Conservation (phyloP, 2,888 invertebrate species). For the Heteromyza rotundicornis region DNA sequence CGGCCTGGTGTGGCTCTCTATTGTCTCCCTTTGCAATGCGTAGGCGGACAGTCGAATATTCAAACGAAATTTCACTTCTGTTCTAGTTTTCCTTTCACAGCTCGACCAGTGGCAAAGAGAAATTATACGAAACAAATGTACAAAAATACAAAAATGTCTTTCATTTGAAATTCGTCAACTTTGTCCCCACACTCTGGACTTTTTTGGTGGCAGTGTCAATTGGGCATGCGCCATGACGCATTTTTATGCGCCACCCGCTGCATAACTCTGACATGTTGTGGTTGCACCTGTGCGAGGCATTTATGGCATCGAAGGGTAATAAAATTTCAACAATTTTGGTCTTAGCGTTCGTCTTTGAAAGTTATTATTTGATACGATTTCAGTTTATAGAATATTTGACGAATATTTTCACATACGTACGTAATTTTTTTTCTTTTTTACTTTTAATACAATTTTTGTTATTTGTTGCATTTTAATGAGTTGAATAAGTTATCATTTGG, state of each 20-base stretch:
- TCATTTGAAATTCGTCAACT: background rate
- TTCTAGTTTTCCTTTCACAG: constrained; percentile 50
- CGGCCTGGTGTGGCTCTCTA: background rate
- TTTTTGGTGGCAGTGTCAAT: background rate
- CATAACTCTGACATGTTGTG: too few relatives aligned
- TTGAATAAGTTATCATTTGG: too few relatives aligned
- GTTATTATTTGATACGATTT: background rate
- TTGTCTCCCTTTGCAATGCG: background rate
- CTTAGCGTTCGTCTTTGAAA: background rate
- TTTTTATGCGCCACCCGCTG: constrained; percentile 38
- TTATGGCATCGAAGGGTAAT: constrained; percentile 42
- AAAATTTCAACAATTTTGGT: constrained; percentile 19
- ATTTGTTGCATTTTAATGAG: constrained; percentile 47
- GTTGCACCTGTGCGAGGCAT: constrained; percentile 3
- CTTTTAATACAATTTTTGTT: constrained; percentile 29
- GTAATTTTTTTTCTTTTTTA: background rate
- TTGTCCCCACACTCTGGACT: background rate
- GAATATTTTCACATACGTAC: constrained; percentile 50
- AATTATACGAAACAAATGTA: background rate
- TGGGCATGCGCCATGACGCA: background rate
- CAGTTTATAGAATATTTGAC: constrained; percentile 41
- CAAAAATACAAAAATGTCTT: too few relatives aligned
- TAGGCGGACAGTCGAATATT: background rate
- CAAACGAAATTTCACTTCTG: constrained; percentile 55
- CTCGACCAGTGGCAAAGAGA: constrained; percentile 7